Base-by-base conservation (phyloP, 2,888 invertebrate genomes). In the Acleris emargana region DNA sequence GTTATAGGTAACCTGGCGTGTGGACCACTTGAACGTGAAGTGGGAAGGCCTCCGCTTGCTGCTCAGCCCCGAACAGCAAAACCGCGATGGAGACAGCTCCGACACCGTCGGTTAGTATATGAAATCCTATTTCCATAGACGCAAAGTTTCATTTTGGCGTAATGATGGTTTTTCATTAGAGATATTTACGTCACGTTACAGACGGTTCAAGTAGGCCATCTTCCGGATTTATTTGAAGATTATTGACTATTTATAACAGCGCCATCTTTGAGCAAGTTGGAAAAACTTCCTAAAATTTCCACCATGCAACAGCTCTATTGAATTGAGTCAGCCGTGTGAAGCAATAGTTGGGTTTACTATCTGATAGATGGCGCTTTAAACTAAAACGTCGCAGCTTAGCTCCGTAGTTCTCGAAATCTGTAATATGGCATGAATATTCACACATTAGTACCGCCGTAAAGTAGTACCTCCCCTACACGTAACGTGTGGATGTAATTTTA, bases 11-110 rank as follows among this genome's bases (percentile, higher is more conserved):
- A 93, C 94, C 59, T 95, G 95, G 94, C 93, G 96, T 71, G 94
- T 96, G 72, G 94, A 95, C 77, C 95, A 95, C 79, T 91, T 97
- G 71, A 96, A 96, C 81, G 94, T 94, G 67, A 96, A 96, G 86
- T 97, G 97, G 97, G 95, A 96, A 80, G 94, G 95, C 59, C 94
- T 97, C 67, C 95, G 96, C 71, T 93, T 95, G 76, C 94, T 95
- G 74, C 94, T 96, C 77, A 94, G 94, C 78, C 95, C 93, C 67
- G 90, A 94, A 68, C 93, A 94, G 77, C 83, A 80, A 72, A 78
- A 80, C 49, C 79, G 73, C n/a, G 84, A 89, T 25, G 91, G 86
- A 64, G 88, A 91, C 16, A 79, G 76, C 64, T 78, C 86, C 18
- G 91, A 91, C 63, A 84, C 84, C 62, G 88, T 91, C 66, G 92